Base-by-base conservation (phyloP, 2,888 invertebrate species). In the Agonopterix heracliana region DNA sequence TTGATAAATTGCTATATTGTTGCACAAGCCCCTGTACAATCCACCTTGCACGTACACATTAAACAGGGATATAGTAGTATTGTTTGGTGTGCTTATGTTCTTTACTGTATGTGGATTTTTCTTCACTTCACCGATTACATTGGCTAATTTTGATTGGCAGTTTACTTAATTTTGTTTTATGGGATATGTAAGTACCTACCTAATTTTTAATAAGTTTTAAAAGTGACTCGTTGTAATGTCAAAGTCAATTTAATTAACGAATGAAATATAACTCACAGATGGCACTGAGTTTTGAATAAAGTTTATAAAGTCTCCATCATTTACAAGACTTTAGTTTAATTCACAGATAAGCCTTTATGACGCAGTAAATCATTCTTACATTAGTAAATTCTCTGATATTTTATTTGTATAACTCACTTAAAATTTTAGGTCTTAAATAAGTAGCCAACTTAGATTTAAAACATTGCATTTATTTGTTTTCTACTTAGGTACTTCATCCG, bases 1-100 rank as follows among this genome's bases (percentile, higher is more conserved):
- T 85, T 85, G 84, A 83, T 81, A 85, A 84, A 85, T 85, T 85
- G 84, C 81, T 76, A 80, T 82, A 85, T 85, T 84, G 84, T 84
- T 78, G 66, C 66, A 10, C 61, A 60, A 69, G 70, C 71, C 77
- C 67, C 64, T 67, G 66, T 68, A 71, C 38, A 38, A 38, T 5
- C n/a, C 38, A 38, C 38, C n/a, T 38, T 9, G n/a, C 38, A 38
- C 4, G 35, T 35, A 36, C 47, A 26, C 44, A 45, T 41, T 17
- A 34, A 45, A 44, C 36, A 8, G 4, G 26, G 7, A 46, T 38
- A 38, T n/a, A 38, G n/a, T n/a, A 9, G 26, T 4, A 38, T n/a
- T 5, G 9, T 38, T n/a, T 38, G n/a, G 38, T 34, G 10, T 11
- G 40, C 43, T 14, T 45, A 36, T 8, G 36, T 45, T 34, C 42